These are phyloP conservation scores for Glyptemys insculpta DNA, from an alignment of 2,797 vertebrate genomes.

Conservation along the genomic window DNA sequence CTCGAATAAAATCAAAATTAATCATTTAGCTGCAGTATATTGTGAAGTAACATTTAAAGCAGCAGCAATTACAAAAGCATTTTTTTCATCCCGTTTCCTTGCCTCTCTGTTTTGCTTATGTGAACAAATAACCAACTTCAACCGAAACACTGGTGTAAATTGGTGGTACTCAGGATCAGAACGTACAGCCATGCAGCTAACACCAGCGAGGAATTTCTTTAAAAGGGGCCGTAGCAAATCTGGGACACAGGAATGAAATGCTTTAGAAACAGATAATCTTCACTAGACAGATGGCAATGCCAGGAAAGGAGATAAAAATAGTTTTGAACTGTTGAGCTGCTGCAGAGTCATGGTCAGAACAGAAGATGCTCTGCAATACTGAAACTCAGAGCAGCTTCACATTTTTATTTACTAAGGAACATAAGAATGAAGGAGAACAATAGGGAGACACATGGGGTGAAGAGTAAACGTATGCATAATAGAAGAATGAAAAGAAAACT, in stretches of 20 bases:
- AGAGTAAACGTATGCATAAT: background rate
- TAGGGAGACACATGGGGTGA: fast-evolving
- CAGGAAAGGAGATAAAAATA: background rate
- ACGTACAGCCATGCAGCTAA: background rate
- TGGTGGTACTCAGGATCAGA: background rate
- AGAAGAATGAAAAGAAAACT: background rate
- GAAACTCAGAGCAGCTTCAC: background rate
- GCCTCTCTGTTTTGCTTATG: background rate
- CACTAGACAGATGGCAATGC: background rate
- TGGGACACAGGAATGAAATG: background rate
- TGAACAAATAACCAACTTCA: background rate
- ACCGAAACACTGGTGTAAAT: background rate
- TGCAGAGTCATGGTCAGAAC: background rate
- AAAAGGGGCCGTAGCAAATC: background rate
- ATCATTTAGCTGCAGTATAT: background rate
- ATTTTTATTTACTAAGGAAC: background rate
- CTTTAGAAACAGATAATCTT: background rate
- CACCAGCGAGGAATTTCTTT: background rate
- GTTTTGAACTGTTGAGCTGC: background rate
- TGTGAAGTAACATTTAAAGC: background rate
- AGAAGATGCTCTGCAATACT: background rate
- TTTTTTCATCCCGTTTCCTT: background rate
- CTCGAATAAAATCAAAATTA: background rate
- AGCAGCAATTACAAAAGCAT: background rate
- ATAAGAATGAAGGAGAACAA: background rate